Evolutionary conservation across 2,888 invertebrate genomes (phyloP).

Genomic region (Rapana venosa): DNA sequence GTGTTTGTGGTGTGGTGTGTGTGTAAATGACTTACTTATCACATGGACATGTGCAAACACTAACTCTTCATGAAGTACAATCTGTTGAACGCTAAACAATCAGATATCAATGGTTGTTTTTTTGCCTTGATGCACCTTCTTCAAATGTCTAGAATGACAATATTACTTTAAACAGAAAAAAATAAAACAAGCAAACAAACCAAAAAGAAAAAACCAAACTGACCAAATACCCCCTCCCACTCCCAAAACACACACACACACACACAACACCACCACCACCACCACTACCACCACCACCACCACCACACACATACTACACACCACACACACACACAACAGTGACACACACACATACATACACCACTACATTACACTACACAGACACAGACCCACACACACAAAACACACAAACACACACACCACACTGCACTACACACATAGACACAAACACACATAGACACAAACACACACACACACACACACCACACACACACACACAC

Average conservation of each 20-base stretch:
- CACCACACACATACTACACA: neutral
- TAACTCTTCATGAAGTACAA: too few species aligned
- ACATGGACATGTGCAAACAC: too few species aligned
- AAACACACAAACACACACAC: neutral
- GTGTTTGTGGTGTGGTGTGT: neutral
- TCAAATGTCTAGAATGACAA: too few species aligned
- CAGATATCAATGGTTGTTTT: too few species aligned
- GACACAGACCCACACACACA: neutral
- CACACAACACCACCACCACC: neutral
- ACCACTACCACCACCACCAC: neutral
- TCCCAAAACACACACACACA: neutral
- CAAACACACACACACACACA: constrained; percentile 4
- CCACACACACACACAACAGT: neutral
- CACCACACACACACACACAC: neutral
- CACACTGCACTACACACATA: neutral
- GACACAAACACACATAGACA: neutral
- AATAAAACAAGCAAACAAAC: too few species aligned
- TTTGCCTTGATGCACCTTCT: too few species aligned
- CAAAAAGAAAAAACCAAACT: too few species aligned
- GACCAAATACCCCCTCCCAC: neutral
- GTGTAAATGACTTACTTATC: neutral
- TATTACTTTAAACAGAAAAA: too few species aligned
- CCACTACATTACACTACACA: neutral
- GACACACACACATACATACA: neutral
- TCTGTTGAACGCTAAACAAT: too few species aligned